Evolutionary conservation across 2,888 invertebrate species (phyloP).

Genomic region (Drosophila acutilabella): DNA sequence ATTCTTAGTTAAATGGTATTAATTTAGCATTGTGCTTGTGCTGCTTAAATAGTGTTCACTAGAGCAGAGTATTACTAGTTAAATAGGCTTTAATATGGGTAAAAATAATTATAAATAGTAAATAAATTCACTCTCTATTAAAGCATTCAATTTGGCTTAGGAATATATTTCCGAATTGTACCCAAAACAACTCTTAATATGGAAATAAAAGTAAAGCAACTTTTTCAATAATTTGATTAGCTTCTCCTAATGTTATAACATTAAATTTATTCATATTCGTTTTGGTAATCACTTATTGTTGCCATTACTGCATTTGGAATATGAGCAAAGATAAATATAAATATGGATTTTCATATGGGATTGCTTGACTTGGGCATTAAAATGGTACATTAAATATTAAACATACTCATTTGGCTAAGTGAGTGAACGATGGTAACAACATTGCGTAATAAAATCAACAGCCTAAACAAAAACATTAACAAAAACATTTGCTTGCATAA

Average conservation of each 20-base stretch:
- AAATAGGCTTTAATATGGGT: no score
- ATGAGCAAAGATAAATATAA: not conserved
- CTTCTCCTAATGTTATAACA: not conserved
- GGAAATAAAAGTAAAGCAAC: not conserved
- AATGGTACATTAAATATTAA: conserved; percentile 43
- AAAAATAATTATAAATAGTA: no score
- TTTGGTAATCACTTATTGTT: conserved; percentile 6
- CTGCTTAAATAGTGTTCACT: not conserved
- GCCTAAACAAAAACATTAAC: conserved; percentile 64
- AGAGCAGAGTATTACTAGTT: no score
- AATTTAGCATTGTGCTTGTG: not conserved
- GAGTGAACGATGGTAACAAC: conserved; percentile 46
- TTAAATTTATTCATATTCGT: not conserved
- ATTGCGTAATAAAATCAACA: conserved; percentile 61
- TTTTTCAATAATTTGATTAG: not conserved
- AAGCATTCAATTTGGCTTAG: no score
- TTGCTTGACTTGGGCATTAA: conserved; percentile 9
- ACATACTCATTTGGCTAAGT: conserved; percentile 53
- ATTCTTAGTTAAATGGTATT: no score
- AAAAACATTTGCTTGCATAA: conserved; percentile 54
- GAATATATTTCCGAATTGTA: no score
- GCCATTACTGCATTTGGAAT: not conserved
- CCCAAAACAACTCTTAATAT: not conserved
- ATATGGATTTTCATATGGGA: conserved; percentile 17
- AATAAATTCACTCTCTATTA: no score